Evolutionary conservation across 2,113 vertebrate genomes (phyloP).

Genomic region (Pomatorhinus ruficollis): DNA sequence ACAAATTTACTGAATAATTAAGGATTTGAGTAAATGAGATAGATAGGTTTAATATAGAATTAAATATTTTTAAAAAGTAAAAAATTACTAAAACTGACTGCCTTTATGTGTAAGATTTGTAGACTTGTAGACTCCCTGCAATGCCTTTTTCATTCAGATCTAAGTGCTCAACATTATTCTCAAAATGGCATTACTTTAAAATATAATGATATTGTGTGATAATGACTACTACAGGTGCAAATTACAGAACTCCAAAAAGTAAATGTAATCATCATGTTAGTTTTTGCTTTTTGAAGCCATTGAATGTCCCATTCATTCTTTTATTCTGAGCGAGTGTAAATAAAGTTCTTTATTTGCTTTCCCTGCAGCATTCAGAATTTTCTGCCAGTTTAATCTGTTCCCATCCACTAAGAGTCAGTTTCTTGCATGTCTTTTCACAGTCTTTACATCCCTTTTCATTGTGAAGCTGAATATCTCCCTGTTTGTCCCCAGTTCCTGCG

Average conservation of each 20-base stretch:
- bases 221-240: background rate
- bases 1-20: background rate
- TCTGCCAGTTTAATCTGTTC: background rate
- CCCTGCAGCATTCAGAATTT: background rate
- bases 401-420: background rate
- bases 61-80: background rate
- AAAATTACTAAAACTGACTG: background rate
- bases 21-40: background rate
- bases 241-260: background rate
- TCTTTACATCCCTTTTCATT: background rate
- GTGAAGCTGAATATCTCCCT: background rate
- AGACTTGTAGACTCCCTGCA: background rate
- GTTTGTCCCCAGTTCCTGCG: background rate
- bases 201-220: background rate
- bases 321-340: constrained; percentile 26
- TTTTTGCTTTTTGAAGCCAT: background rate
- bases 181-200: background rate
- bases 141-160: background rate
- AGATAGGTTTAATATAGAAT: background rate
- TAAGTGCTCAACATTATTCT: background rate
- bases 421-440: background rate
- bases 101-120: background rate
- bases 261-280: background rate
- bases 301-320: background rate
- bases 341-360: constrained; percentile 25